A percentile compares a stretch with the other conserved stretches of the same genome.
Evolutionary conservation across 2,888 invertebrate genomes (phyloP).

Genomic region (Phragmatobia fuliginosa): DNA sequence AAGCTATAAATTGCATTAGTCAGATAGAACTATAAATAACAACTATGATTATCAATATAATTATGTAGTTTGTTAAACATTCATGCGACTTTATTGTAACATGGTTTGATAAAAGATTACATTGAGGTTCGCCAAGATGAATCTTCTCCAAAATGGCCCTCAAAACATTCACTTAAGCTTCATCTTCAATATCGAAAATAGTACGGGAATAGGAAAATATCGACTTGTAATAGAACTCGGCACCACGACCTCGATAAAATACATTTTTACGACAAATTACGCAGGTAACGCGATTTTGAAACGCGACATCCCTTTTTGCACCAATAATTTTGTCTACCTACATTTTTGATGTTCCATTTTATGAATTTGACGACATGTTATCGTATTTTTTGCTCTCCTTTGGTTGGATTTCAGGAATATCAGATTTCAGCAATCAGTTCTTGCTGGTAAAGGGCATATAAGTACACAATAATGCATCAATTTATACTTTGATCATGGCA

Average conservation of each 20-base stretch:
- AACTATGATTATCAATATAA: not conserved
- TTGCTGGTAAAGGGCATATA: not conserved
- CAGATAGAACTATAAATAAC: not conserved
- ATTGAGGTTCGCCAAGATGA: not conserved
- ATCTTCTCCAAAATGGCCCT: conserved; percentile 8
- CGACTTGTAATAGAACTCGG: conserved; percentile 50
- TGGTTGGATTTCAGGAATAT: not conserved
- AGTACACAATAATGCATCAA: not conserved
- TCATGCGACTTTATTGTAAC: not conserved
- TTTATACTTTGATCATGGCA: too few species aligned
- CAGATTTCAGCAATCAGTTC: not conserved
- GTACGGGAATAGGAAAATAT: conserved; percentile 36
- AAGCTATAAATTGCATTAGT: not conserved
- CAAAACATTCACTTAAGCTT: conserved; percentile 16
- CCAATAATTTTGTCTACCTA: conserved; percentile 31
- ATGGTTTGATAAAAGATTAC: conserved; percentile 10
- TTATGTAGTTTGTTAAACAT: not conserved
- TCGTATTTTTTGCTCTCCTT: conserved; percentile 2
- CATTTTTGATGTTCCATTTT: conserved; percentile 19
- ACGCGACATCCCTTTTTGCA: conserved; percentile 46
- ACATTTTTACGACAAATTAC: conserved; percentile 70
- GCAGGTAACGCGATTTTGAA: conserved; percentile 65
- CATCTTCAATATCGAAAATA: conserved; percentile 25
- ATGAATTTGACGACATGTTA: conserved; percentile 10
- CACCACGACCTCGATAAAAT: conserved; percentile 57